Base-by-base conservation (phyloP, 2,113 vertebrate genomes). In the Pardalotus punctatus region DNA sequence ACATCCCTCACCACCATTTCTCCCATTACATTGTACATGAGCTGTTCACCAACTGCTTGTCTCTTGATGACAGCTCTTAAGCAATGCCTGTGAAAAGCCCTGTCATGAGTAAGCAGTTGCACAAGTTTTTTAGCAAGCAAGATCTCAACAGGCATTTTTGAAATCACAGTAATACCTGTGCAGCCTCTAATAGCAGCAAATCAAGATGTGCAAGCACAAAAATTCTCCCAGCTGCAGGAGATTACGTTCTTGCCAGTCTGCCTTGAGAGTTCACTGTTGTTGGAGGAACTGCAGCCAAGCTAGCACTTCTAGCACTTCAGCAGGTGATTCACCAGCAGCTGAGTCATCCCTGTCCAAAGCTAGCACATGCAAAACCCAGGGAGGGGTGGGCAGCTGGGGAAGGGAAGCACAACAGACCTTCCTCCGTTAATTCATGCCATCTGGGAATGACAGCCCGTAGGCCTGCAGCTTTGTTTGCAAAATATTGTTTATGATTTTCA, bases 311-410 rank as follows among this genome's bases (percentile, higher is more conserved):
- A 93, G 76, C 64, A 33, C 64, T 94, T 73, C 62, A 93, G 93
- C 96, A 97, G 95, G 96, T 97, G 96, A 97, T 94, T 97, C 88
- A 96, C 88, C 71, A 88, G 67, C 91, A 93, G 91, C 80, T 90
- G 88, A 96, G 54, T 93, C 88, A 95, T 21, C 45, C 64, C 76
- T 12, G 10, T 73, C 83, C 76, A 88, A 83, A 71, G 35, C 54
- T 22, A 90, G 85, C n/a, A 88, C 78, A 85, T 77, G 82, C 82
- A 90, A 61, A 94, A 92, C 14, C 35, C 45, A 24, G 45, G 54
- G 82, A 95, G 62, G 81, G 62, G 61, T 57, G 62, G 61, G 71
- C 0, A 4, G 57, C 70, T 76, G 45, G 33, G 58, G 21, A 80
- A 88, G 61, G 45, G 79, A 86, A 92, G 71, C 54, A 73, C 71